Evolutionary conservation across 1,140 invertebrate genomes (phyloP), one percentile per base, ranked within the genome.

Genomic region (Meloidogyne exigua): DNA sequence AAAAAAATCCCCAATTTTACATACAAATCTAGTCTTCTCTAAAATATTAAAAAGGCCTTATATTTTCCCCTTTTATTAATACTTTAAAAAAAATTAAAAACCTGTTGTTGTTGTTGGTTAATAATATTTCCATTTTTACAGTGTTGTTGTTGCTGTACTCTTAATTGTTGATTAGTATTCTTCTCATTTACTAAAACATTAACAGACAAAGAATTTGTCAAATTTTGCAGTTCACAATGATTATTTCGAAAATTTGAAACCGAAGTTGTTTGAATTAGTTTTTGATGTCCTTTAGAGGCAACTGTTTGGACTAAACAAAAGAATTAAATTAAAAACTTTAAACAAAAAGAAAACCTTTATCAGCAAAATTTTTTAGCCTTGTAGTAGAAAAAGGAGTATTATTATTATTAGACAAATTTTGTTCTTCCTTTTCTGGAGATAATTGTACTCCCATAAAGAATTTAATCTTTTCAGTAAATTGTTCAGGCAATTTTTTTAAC

Each of bases 231-330:
- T 21, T 28, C 57, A 28, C 36, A 39, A 9, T n/a, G n/a, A n/a
- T 23, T 15, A 32, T 44, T 70, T 67, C 77, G 65, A n/a, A 57
- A 57, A 70, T 79, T 80, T 23, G 77, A 57, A 15, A 66, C 75
- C 2, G 76, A 67, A 12, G 81, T 79, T 13, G 68, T 77, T 26
- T 82, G 79, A 62, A 82, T 68, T 3, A 82, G 32, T 18, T 75
- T 49, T 76, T 82, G 81, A 64, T 83, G 81, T 26, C 79, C 66
- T 15, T 75, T 44, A 11, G 76, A 72, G 32, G 83, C 79, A 42
- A 62, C 72, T 42, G 62, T 84, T 64, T 85, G 79, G 18, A 84
- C 83, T 84, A 15, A 49, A 81, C 63, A 39, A 39, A 39, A 49
- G 15, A 49, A 49, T 36, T 32, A 32, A 32, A 3, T 32, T 3